A percentile compares a stretch with the other conserved stretches of the same genome.
Conservation (phyloP, 30 jellyfish, hydroid and myxozoan species). For the Nemopilema nomurai region DNA sequence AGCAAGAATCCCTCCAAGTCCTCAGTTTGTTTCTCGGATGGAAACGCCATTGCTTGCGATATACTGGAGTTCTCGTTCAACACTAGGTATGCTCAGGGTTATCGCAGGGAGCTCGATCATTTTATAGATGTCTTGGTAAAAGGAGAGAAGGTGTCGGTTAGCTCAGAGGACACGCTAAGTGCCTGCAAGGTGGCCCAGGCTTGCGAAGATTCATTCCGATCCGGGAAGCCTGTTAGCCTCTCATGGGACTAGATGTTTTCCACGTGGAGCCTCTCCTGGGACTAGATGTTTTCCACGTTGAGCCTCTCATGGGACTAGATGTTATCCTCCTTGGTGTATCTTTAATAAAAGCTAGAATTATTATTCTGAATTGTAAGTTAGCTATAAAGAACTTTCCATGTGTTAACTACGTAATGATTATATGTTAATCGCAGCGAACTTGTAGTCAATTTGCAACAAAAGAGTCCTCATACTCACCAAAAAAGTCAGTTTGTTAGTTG, state of each 20-base stretch:
- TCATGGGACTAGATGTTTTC: constrained; percentile 15
- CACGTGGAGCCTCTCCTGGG: constrained; percentile 9
- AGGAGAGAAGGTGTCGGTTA: constrained; percentile 49
- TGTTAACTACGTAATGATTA: too few species aligned
- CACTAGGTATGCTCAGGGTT: constrained; percentile 76
- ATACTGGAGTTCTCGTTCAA: constrained; percentile 70
- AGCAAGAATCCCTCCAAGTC: constrained; percentile 69
- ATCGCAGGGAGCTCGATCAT: constrained; percentile 78
- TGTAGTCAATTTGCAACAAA: too few species aligned
- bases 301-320: constrained; percentile 25
- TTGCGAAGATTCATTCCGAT: constrained; percentile 85
- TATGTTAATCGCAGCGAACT: too few species aligned
- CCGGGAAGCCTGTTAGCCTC: constrained; percentile 75
- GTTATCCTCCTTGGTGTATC: background rate
- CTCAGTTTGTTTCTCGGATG: constrained; percentile 63
- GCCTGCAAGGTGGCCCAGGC: constrained; percentile 87
- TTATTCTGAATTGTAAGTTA: too few species aligned
- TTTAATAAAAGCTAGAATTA: too few species aligned
- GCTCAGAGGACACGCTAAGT: constrained; percentile 53
- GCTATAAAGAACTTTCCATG: too few species aligned
- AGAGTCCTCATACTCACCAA: too few species aligned
- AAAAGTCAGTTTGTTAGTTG: too few species aligned
- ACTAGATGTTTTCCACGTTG: background rate
- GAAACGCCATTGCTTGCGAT: constrained; percentile 60
- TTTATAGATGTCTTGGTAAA: constrained; percentile 73